Evolutionary conservation across 2,113 vertebrate species (phyloP).

Genomic region (Riparia riparia): DNA sequence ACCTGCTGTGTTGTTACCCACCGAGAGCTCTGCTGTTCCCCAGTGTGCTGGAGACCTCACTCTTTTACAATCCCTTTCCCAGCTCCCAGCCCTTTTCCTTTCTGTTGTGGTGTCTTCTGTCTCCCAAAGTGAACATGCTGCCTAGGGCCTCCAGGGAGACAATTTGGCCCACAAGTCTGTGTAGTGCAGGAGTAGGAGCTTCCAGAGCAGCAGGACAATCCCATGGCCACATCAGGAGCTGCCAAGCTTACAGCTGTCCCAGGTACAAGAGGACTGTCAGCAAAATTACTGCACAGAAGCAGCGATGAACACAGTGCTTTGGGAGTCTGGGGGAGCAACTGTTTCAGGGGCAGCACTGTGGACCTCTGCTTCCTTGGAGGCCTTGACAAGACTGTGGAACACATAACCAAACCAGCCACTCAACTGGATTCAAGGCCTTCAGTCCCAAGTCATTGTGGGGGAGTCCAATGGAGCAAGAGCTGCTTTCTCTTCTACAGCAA

Average conservation of each 20-base stretch:
- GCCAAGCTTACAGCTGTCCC: background rate
- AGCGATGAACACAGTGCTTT: background rate
- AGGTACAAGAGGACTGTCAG: background rate
- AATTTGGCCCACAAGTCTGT: background rate
- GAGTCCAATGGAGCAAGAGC: background rate
- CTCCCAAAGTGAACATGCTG: background rate
- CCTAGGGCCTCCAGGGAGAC: background rate
- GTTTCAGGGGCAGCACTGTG: background rate
- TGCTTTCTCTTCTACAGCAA: background rate
- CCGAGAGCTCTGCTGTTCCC: background rate
- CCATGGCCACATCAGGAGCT: background rate
- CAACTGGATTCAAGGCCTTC: background rate
- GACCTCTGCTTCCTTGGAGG: background rate
- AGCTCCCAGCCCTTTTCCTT: background rate
- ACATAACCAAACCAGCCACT: background rate
- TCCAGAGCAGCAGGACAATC: background rate
- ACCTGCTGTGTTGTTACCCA: background rate
- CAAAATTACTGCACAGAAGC: background rate
- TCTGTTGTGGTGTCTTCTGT: background rate
- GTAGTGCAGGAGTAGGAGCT: background rate
- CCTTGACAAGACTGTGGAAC: background rate
- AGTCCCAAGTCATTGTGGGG: background rate
- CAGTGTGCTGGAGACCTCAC: accelerated
- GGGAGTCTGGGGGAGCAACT: background rate
- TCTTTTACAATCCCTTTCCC: background rate